These are phyloP conservation scores for Taxidea taxus DNA, from an alignment of 2,113 vertebrate genomes.

Conservation along the genomic window DNA sequence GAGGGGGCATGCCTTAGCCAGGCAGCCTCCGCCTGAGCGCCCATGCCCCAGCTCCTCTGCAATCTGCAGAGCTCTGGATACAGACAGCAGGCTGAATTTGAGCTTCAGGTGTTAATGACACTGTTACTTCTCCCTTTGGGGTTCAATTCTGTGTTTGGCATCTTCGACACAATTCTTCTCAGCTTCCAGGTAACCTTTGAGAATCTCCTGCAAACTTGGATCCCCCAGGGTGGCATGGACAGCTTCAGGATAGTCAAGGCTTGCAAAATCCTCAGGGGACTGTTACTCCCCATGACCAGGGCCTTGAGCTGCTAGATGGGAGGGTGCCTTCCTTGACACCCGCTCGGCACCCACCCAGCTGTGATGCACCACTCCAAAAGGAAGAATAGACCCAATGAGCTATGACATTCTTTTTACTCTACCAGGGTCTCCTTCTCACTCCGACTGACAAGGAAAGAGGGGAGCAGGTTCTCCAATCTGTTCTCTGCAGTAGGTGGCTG, in stretches of 20 bases:
- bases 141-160: not conserved
- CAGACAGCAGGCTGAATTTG: not conserved
- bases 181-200: not conserved
- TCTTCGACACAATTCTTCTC: not conserved
- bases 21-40: not conserved
- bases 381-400: not conserved
- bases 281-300: not conserved
- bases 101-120: not conserved
- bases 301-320: not conserved
- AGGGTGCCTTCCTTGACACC: not conserved
- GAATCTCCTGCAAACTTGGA: not conserved
- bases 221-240: too few relatives aligned
- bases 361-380: not conserved
- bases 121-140: not conserved
- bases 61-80: not conserved
- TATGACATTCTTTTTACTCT: not conserved
- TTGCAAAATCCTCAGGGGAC: not conserved
- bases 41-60: not conserved
- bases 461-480: not conserved
- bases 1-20: accelerated
- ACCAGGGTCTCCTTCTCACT: not conserved
- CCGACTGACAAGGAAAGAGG: not conserved
- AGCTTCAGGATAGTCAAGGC: not conserved
- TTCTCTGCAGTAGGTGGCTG: not conserved
- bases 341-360: not conserved